phyloP scores from a whole-genome alignment of 2,797 vertebrate genomes.

The Acanthurus tractus region DNA sequence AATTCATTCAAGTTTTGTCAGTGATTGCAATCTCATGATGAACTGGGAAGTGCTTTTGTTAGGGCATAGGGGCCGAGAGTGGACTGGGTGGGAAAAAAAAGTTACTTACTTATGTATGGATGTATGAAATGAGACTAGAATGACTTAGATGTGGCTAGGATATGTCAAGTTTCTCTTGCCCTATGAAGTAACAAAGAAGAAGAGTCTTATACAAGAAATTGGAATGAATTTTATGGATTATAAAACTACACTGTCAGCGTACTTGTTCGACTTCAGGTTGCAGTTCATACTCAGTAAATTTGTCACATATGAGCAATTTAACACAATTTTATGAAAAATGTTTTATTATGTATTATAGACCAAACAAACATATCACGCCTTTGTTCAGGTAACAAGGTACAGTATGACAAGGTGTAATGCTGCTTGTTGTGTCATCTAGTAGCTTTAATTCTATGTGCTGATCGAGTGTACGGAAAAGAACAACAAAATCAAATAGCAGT shows the following conservation, averaged over 20 bases:
- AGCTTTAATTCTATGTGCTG: not conserved
- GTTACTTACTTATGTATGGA: not conserved
- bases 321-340: not conserved
- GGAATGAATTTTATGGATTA: constrained; percentile 50
- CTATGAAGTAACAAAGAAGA: constrained; percentile 37
- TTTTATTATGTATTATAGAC: not conserved
- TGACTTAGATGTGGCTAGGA: not conserved
- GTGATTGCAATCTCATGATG: constrained; percentile 43
- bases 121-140: constrained; percentile 9
- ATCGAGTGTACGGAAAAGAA: not conserved
- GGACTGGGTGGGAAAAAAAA: constrained; percentile 20
- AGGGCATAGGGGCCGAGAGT: not conserved
- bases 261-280: not conserved
- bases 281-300: not conserved
- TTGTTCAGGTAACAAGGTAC: not conserved
- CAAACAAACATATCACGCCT: not conserved
- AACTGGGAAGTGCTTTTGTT: constrained; percentile 36
- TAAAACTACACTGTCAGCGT: not conserved
- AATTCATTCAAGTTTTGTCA: constrained; percentile 30
- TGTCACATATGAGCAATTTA: not conserved
- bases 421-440: not conserved
- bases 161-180: not conserved
- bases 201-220: constrained; percentile 9
- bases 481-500: constrained; percentile 87
- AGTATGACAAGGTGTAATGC: not conserved